Evolutionary conservation across 1,140 invertebrate species (phyloP), one percentile per base, ranked within the genome.

Genomic region (Pseudomyrmex concolor): DNA sequence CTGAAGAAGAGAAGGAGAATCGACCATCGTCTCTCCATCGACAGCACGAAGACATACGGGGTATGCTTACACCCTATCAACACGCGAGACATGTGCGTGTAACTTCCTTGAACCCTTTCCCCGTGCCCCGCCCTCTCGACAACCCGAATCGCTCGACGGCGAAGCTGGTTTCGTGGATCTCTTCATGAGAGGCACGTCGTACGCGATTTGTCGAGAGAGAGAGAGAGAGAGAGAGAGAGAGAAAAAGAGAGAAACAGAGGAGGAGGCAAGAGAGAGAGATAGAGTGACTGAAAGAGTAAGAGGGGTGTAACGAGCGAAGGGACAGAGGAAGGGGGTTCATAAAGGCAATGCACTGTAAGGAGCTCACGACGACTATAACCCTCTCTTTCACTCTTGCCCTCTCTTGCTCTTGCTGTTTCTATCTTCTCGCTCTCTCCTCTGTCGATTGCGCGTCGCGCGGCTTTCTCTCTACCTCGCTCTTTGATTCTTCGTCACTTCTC

Each of bases 301-400:
- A 91, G 51, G 92, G 91, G 91, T 92, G 91, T 92, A 90, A 92
- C 91, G 92, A 90, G 92, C 87, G 91, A 86, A 81, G 83, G 89
- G 89, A 90, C 92, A 91, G 92, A 88, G 91, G 87, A 81, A 81
- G 89, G 89, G 91, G 92, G 91, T 92, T 93, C 89, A 91, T 92
- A 93, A 93, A 93, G 92, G 91, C 92, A 93, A 93, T 93, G 92
- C 91, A 93, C 92, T 93, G 92, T 93, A 93, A 93, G 92, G 92
- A 93, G 92, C 92, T 92, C 92, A 93, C 91, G 90, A 91, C 84
- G 89, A 89, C 86, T 84, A 90, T 91, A 90, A 84, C 83, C 87
- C 74, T 70, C 81, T 59, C 73, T 82, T 83, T 62, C 22, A 22
- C 34, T 45, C 22, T 73, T 50, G 72, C 22, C 19, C 72, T 63